Base-by-base conservation (phyloP, 2,888 invertebrate species). In the Agonopterix arenella region DNA sequence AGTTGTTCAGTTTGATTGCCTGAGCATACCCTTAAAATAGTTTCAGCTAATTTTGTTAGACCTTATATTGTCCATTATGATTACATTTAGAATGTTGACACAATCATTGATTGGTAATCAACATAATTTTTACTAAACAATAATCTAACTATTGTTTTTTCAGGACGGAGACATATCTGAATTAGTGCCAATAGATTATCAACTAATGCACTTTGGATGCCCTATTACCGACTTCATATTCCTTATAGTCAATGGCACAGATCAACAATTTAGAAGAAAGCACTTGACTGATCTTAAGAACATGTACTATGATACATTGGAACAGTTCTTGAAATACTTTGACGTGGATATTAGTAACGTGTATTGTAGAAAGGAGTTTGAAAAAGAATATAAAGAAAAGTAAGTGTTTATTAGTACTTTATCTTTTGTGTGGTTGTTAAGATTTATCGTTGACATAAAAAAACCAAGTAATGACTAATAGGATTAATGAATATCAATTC, bases 101-200 rank as follows among this genome's bases (percentile, higher is more conserved):
- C 18, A 18, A 18, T 18, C 2, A 4, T 18, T 18, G 18, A 18
- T 18, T 18, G 38, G 9, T 4, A 38, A 42, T 42, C 11, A 13
- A 4, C 13, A 1, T 11, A 8, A 44, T 3, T 16, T 1, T 10
- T 28, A 3, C 11, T 44, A 44, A 28, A 36, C 11, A 0, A 36
- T 37, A 11, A 38, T 5, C 37, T 37, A 8, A 8, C 37, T 44
- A 16, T 53, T 50, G 51, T 11, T 49, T 46, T 59, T 57, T 40
- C 60, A 73, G 70, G 47, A 67, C 11, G 64, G 61, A 8, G 52
- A 53, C 48, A 49, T 67, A 41, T 47, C 46, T 0, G 64, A 73
- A 40, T 54, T 64, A 0, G 55, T 70, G 13, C 60, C 67, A 4
- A 62, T 73, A 8, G 73, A 73, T 54, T 72, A 64, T 36, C 73